These are phyloP conservation scores for Sycophila sp. DNA, from an alignment of 1,140 invertebrate genomes.

Conservation along the genomic window DNA sequence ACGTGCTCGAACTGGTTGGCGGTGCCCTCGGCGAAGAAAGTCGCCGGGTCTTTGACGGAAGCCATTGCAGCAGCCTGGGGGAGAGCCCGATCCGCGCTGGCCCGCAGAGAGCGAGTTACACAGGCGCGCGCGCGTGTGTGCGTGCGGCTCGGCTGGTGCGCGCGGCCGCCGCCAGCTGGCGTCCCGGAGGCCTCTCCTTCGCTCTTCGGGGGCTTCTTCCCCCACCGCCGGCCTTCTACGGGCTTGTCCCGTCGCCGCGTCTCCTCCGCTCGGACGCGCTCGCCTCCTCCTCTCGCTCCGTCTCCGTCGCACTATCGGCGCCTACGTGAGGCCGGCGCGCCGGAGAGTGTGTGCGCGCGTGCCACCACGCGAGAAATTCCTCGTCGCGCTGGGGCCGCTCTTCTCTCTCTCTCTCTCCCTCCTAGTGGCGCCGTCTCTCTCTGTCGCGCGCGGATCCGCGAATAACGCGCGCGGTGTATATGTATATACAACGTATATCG, in stretches of 20 bases:
- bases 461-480: background rate
- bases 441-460: background rate
- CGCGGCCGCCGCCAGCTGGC: conserved; percentile 30
- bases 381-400: background rate
- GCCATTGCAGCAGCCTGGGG: conserved; percentile 82
- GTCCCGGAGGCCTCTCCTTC: background rate
- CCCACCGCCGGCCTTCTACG: conserved; percentile 8
- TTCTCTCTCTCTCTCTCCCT: background rate
- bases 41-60: conserved; percentile 86
- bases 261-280: background rate
- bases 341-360: too few species aligned
- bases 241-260: background rate
- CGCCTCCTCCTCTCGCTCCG: background rate
- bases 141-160: background rate
- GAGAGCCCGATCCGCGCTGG: conserved; percentile 48
- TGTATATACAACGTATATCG: background rate
- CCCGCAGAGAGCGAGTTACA: conserved; percentile 40
- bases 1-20: conserved; percentile 88
- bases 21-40: conserved; percentile 89
- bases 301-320: too few species aligned
- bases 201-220: background rate
- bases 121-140: conserved; percentile 3
- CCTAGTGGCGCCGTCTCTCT: background rate
- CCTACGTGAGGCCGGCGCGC: too few species aligned
- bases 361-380: conserved; percentile 4